phyloP scores from a whole-genome alignment of 1,140 invertebrate species.

The Drosophila seguyi region DNA sequence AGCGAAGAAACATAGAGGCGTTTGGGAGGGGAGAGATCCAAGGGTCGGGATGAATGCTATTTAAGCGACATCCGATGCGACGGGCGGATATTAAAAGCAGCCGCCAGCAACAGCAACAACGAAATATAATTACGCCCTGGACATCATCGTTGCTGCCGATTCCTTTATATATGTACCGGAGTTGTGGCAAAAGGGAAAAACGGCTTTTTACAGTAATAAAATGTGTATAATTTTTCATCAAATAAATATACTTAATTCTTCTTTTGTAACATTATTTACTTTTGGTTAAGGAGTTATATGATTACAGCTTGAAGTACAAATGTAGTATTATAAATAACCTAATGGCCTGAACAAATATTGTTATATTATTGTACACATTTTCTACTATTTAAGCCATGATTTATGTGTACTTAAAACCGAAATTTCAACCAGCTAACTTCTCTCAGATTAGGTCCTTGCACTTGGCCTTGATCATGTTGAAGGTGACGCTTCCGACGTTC shows the following conservation, averaged over 20 bases:
- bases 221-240: not conserved
- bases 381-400: not conserved
- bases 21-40: not conserved
- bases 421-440: not conserved
- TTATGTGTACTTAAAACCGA: no score
- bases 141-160: not conserved
- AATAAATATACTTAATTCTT: not conserved
- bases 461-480: constrained; percentile 79
- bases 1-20: not conserved
- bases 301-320: not conserved
- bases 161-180: not conserved
- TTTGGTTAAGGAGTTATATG: not conserved
- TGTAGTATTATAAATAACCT: not conserved
- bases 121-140: constrained; percentile 64
- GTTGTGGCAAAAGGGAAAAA: not conserved
- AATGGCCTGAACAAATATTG: not conserved
- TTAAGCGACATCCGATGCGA: constrained; percentile 65
- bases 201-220: not conserved
- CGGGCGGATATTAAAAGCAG: constrained; percentile 64
- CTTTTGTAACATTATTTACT: not conserved
- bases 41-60: constrained; percentile 26
- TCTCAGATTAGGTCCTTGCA: constrained; percentile 60
- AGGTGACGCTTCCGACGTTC: constrained; percentile 75
- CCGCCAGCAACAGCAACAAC: constrained; percentile 24
- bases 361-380: not conserved